Evolutionary conservation across 2,888 invertebrate species (phyloP).

Genomic region (Drosophila formosana): DNA sequence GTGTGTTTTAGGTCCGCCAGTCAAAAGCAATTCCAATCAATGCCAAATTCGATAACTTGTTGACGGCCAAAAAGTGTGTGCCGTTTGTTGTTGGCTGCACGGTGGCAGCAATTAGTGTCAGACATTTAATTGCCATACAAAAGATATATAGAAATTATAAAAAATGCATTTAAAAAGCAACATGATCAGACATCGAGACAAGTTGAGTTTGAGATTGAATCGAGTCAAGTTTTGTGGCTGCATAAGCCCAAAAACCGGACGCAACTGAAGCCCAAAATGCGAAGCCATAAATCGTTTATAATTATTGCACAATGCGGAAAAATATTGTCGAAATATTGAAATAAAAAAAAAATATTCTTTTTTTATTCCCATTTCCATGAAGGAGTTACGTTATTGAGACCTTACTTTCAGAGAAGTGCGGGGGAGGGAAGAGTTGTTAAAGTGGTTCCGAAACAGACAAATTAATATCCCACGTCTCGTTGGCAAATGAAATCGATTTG

Average conservation of each 20-base stretch:
- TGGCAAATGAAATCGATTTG: conserved; percentile 76
- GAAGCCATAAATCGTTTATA: conserved; percentile 48
- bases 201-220: not conserved
- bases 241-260: conserved; percentile 31
- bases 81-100: conserved; percentile 48
- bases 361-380: not conserved
- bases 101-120: conserved; percentile 77
- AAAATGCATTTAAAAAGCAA: conserved; percentile 53
- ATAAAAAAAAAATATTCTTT: conserved; percentile 5
- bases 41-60: conserved; percentile 64
- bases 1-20: conserved; percentile 47
- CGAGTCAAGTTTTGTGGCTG: conserved; percentile 11
- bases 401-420: conserved; percentile 21
- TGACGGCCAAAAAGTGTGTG: conserved; percentile 49
- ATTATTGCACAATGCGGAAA: conserved; percentile 50
- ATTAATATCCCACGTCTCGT: conserved; percentile 73
- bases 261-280: conserved; percentile 1
- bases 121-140: conserved; percentile 61
- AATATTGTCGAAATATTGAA: conserved; percentile 29
- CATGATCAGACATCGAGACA: conserved; percentile 5
- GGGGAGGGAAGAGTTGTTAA: conserved; percentile 7
- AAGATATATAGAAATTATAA: conserved; percentile 48
- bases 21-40: conserved; percentile 75
- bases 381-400: conserved; percentile 44
- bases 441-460: conserved; percentile 51